Evolutionary conservation across 2,113 vertebrate species (phyloP).

Genomic region (Panthera leo): DNA sequence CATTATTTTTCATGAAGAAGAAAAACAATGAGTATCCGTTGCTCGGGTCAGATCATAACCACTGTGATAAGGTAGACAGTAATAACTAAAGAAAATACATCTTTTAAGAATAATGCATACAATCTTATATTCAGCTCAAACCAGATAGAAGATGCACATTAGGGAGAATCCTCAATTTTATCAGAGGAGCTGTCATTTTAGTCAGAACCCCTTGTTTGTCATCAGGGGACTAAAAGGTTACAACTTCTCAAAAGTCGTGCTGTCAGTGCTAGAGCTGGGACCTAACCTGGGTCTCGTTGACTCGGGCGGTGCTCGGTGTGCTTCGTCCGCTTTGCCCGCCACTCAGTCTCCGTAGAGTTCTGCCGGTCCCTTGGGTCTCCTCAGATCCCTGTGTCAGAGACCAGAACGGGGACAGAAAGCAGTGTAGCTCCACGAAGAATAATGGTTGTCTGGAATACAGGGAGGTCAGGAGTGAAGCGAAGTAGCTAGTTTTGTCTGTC

Average conservation of each 20-base stretch:
- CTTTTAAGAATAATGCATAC: not conserved
- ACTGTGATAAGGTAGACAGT: not conserved
- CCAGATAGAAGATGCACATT: not conserved
- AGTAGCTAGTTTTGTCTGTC: not conserved
- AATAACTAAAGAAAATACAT: not conserved
- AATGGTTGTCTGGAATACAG: rapidly evolving
- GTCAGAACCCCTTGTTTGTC: not conserved
- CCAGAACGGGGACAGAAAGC: not conserved
- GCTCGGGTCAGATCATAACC: not conserved
- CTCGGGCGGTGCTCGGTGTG: rapidly evolving
- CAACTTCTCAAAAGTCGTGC: not conserved
- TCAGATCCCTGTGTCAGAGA: not conserved
- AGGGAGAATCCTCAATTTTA: not conserved
- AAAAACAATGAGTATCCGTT: not conserved
- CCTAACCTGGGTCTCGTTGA: rapidly evolving
- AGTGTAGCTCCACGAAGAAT: not conserved
- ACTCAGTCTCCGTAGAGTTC: not conserved
- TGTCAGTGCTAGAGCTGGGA: not conserved
- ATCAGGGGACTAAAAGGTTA: not conserved
- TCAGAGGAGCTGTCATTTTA: not conserved
- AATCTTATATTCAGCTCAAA: not conserved
- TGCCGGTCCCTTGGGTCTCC: not conserved
- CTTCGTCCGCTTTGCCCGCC: not conserved
- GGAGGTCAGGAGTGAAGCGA: not conserved
- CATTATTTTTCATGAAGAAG: not conserved